These are phyloP conservation scores for Mirza zaza DNA, from an alignment of 2,113 vertebrate species.

Conservation along the genomic window DNA sequence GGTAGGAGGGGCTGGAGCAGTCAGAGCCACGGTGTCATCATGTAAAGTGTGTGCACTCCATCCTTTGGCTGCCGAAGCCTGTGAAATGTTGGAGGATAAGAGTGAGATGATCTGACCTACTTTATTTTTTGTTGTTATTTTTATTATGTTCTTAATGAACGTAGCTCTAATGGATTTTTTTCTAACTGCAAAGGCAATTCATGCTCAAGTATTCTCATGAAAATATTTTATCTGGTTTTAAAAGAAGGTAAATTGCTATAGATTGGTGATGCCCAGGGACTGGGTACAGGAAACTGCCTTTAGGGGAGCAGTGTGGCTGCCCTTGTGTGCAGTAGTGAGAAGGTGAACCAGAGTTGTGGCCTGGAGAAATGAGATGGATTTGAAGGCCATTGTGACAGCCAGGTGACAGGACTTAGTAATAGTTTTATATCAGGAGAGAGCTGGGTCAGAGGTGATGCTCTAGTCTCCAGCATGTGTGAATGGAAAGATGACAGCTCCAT, in stretches of 20 bases:
- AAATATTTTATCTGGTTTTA: not conserved
- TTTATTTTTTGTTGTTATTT: not conserved
- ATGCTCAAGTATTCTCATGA: not conserved
- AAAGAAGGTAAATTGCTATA: not conserved
- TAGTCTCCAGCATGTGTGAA: not conserved
- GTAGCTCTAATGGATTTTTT: not conserved
- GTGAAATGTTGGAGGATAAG: not conserved
- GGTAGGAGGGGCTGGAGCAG: not conserved
- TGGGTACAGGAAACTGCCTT: not conserved
- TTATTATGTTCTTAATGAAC: not conserved
- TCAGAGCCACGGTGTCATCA: rapidly evolving
- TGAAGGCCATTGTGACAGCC: too few relatives aligned
- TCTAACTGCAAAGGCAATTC: not conserved
- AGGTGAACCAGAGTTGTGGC: not conserved
- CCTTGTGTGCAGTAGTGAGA: not conserved
- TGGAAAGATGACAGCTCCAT: not conserved
- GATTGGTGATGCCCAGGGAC: not conserved
- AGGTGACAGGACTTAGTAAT: not conserved
- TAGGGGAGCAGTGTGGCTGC: not conserved
- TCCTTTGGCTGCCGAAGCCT: not conserved
- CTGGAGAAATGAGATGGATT: not conserved
- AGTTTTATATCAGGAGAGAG: not conserved
- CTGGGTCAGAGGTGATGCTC: not conserved
- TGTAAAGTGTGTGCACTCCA: not conserved
- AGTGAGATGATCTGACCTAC: not conserved